Base-by-base conservation (phyloP, 1,140 invertebrate genomes). In the Cheumatopsyche charites region DNA sequence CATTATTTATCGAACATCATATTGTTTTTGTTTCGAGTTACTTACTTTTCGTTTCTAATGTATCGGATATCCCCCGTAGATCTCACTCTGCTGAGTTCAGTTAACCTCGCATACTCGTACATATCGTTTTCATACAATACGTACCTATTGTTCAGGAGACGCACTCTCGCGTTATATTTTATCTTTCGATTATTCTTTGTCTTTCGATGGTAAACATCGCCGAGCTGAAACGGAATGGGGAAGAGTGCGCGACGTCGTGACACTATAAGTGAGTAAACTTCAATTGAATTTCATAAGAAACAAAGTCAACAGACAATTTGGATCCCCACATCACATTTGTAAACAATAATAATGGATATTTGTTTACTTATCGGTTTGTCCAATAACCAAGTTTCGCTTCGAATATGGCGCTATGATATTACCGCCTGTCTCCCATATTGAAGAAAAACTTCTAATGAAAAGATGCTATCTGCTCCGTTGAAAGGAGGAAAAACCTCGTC, bases 311-410 rank as follows among this genome's bases (percentile, higher is more conserved):
- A 74, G 23, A 70, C 62, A 62, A 47, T 70, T 70, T 73, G 67
- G 62, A 71, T 66, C 61, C 29, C 45, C 68, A 47, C 68, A 74
- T 74, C 63, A 62, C 67, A 74, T 74, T 73, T 68, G 73, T 74
- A 74, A 74, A 74, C 73, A 74, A 42, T 61, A 74, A 74, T 74
- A 74, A 74, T 74, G 73, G 69, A 74, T 74, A 74, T 74, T 74
- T 74, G 73, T 74, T 70, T 74, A 66, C 69, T 67, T 42, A 74
- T 74, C 69, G 73, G 29, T 71, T 71, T 43, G 67, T 52, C 55
- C 73, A 74, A 71, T 71, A 61, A 66, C 47, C 15, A 71, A 74
- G 62, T 74, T 74, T 71, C 15, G n/a, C 43, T 42, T 41, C 66
- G 62, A 42, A 21, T 21, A 23, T 23, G 42, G 63, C 13, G 42